Percentiles rank a stretch among this genome's conserved stretches.
Conservation (phyloP, 1,140 invertebrate genomes). For the Heliconius eleuchia region DNA sequence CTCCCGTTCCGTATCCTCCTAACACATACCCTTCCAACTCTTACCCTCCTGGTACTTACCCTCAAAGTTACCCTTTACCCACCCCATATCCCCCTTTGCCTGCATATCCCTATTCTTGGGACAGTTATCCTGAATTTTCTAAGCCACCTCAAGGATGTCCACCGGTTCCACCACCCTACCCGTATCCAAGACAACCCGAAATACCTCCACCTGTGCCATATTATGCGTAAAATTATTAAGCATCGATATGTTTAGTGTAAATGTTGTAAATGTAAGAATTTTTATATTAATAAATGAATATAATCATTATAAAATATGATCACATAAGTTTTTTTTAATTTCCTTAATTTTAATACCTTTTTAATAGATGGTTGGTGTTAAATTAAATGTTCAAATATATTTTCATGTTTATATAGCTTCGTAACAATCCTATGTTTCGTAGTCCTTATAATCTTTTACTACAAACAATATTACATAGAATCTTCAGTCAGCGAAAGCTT, state of each 20-base stretch:
- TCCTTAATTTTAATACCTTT: not conserved
- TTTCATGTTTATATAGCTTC: too few species aligned
- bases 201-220: conserved; percentile 33
- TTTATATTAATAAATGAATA: not conserved
- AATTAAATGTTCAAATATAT: too few species aligned
- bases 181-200: conserved; percentile 33
- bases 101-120: conserved; percentile 31
- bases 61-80: conserved; percentile 4
- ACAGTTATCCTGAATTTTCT: conserved; percentile 25
- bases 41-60: conserved; percentile 5
- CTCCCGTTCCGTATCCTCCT: conserved; percentile 19
- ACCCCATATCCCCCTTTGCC: conserved; percentile 9
- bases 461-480: too few species aligned
- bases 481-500: too few species aligned
- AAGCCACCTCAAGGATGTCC: conserved; percentile 22
- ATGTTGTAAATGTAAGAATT: not conserved
- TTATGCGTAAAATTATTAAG: conserved; percentile 26
- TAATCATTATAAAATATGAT: not conserved
- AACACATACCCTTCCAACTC: not conserved
- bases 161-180: conserved; percentile 21
- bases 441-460: too few species aligned
- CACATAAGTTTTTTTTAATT: too few species aligned
- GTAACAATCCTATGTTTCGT: too few species aligned
- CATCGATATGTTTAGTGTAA: not conserved
- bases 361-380: too few species aligned